These are phyloP conservation scores for Aythya baeri DNA, from an alignment of 2,113 vertebrate species.

Conservation along the genomic window DNA sequence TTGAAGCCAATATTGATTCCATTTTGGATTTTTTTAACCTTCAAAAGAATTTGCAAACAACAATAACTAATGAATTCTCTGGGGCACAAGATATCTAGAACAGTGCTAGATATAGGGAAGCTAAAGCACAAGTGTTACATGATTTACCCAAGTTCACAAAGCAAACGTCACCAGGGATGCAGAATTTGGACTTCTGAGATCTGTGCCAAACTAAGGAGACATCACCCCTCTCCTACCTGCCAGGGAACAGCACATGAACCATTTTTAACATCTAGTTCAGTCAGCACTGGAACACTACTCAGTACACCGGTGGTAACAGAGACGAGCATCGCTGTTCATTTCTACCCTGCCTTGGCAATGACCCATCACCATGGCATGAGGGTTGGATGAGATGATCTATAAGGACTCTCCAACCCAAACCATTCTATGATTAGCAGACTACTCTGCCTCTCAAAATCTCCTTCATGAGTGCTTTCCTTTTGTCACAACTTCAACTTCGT, in stretches of 20 bases:
- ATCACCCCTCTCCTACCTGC: background rate
- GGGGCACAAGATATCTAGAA: background rate
- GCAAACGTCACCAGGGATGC: background rate
- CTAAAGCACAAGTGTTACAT: background rate
- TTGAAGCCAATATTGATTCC: constrained; percentile 13
- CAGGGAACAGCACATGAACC: background rate
- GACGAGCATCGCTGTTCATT: background rate
- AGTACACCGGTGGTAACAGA: background rate
- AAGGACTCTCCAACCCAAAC: background rate
- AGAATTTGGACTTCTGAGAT: background rate
- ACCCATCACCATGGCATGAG: background rate
- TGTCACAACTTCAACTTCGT: background rate
- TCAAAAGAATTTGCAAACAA: background rate
- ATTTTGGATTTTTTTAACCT: background rate
- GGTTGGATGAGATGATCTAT: background rate
- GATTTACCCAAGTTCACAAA: background rate
- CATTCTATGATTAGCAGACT: background rate
- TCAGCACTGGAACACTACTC: background rate
- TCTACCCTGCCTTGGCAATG: background rate
- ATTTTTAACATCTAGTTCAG: background rate
- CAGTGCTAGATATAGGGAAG: background rate
- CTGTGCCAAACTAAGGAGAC: background rate
- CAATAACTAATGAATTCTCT: background rate
- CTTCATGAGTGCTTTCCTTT: background rate
- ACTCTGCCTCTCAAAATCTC: background rate